Evolutionary conservation across 2,888 invertebrate genomes (phyloP), one percentile per base, ranked within the genome.

Genomic region (Chaitophorus viminalis): DNA sequence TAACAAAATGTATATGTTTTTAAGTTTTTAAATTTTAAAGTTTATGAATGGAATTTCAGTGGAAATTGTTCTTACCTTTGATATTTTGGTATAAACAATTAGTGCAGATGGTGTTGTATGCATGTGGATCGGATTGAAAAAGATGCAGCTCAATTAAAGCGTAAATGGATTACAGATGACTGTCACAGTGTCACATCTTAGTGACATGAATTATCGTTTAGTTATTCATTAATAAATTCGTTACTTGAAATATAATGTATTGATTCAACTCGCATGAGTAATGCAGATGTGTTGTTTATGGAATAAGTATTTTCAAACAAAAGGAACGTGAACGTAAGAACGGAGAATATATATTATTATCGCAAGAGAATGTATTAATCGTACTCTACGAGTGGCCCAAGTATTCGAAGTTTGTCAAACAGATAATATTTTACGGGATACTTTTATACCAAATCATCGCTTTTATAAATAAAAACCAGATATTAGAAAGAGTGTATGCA

Each of bases 191-290:
- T 82, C 72, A 18, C 33, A 54, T 46, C 29, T 60, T 31, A 25
- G 75, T 25, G 25, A 76, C 60, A 52, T 46, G 39, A 76, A 76
- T 65, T 84, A 84, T 84, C 75, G 21, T 76, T 65, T 60, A 31
- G 84, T 65, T 46, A 65, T 76, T 65, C 65, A 65, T 76, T 84
- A 84, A 65, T 21, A 17, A 65, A 31, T 65, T 52, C 29, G 39
- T 25, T 9, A 3, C 14, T 3, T 25, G 4, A 11, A 82, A 33
- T 33, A 54, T n/a, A 82, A 74, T n/a, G 14, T 52, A 68, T 11
- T 3, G n/a, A 1, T 79, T 79, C 36, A 65, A 9, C 36, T 33
- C 29, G 31, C 14, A 25, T 25, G 21, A 46, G 5, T 52, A 25
- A 70, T 82, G 31, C 8, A 25, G 6, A 82, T 33, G 70, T 17